Base-by-base conservation (phyloP, 1,140 invertebrate genomes). In the Leptinotarsa texana region DNA sequence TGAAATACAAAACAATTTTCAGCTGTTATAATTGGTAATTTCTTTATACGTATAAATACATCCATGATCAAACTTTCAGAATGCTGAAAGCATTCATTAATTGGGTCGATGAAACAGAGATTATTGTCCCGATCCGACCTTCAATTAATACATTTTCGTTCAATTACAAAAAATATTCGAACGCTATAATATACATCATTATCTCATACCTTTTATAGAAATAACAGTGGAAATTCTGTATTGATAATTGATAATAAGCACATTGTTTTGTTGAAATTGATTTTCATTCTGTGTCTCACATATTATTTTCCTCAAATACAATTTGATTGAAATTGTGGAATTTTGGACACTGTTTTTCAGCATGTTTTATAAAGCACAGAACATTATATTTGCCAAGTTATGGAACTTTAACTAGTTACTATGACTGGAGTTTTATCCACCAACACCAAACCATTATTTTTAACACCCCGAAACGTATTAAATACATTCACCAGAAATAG, bases 1-100 rank as follows among this genome's bases (percentile, higher is more conserved):
- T 24, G 1, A 24, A 66, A 62, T 62, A 66, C 17, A 3, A 24
- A n/a, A 2, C 21, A 66, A 22, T 66, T 21, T 66, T 24, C 63
- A 66, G 13, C 21, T 15, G 13, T 5, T 47, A 68, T n/a, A 68
- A n/a, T 42, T 27, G 66, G 27, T 42, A 68, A 15, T 24, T 61
- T 42, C 6, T 51, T 69, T 33, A 75, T 71, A 21, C 71, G 61
- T 65, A 75, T 69, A 75, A 57, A 57, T 18, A 57, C 51, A 57
- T 0, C 17, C 51, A 72, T 71, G 49, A 51, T 75, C 76, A 72
- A 65, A 48, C 74, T 62, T 68, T 63, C 49, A 74, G 74, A 77
- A 77, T 77, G 76, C 74, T 63, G 74, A 61, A 77, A 75, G 73
- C 69, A 77, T 77, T 75, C 72, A 75, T 77, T 77, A 75, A 75